phyloP scores from a whole-genome alignment of 2,113 vertebrate genomes.

The Antechinus stuartii region DNA sequence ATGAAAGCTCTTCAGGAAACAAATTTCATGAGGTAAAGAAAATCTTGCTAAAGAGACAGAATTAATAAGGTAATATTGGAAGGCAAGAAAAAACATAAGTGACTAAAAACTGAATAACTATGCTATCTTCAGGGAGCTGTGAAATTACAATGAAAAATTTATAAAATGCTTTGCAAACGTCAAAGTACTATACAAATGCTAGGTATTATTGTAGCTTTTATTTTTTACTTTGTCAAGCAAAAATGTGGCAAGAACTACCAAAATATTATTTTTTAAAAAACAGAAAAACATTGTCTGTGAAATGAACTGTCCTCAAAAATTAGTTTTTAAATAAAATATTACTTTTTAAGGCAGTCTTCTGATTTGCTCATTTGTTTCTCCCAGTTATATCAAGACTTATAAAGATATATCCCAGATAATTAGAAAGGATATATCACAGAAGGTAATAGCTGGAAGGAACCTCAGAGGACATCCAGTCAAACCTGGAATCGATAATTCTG shows the following conservation, averaged over 20 bases:
- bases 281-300: background rate
- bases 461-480: background rate
- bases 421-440: background rate
- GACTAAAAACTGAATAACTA: background rate
- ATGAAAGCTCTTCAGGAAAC: background rate
- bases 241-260: background rate
- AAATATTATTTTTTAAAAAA: background rate
- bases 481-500: background rate
- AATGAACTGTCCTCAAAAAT: background rate
- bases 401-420: background rate
- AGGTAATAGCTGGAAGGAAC: background rate
- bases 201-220: background rate
- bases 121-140: background rate
- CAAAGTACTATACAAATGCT: background rate
- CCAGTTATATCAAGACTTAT: background rate
- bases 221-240: background rate
- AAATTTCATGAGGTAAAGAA: background rate
- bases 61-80: background rate
- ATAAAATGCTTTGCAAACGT: background rate
- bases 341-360: background rate
- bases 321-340: background rate
- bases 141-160: background rate
- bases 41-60: background rate
- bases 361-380: background rate
- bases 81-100: background rate